Evolutionary conservation across 2,797 vertebrate species (phyloP).

Genomic region (Gadopsis marmoratus): DNA sequence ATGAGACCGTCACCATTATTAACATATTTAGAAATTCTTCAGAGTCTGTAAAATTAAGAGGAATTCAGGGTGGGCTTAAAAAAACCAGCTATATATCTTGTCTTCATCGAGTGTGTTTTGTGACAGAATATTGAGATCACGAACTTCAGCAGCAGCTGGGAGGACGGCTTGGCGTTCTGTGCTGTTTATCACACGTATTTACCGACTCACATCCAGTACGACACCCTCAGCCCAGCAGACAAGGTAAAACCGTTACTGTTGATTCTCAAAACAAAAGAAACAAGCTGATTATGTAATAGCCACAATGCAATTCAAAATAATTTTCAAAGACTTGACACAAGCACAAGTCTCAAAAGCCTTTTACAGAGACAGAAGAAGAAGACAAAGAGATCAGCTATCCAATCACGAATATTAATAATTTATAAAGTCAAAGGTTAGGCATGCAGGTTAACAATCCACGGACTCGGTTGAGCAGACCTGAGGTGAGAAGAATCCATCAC

Average conservation of each 20-base stretch:
- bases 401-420: background rate
- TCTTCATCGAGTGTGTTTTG: conserved; percentile 23
- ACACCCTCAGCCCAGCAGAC: conserved; percentile 76
- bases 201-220: conserved; percentile 79
- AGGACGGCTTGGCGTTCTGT: conserved; percentile 87
- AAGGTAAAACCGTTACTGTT: conserved; percentile 73
- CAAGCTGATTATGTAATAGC: background rate
- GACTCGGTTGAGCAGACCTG: too few relatives aligned
- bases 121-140: conserved; percentile 87
- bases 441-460: background rate
- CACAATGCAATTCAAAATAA: background rate
- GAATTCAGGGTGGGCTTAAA: background rate
- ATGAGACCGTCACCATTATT: background rate
- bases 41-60: background rate
- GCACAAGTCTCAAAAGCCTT: background rate
- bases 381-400: background rate
- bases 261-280: background rate
- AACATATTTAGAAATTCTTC: background rate
- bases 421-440: background rate
- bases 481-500: background rate
- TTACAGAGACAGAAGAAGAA: background rate
- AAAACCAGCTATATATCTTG: background rate
- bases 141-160: conserved; percentile 89
- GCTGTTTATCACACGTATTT: conserved; percentile 87
- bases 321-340: background rate